phyloP scores from a whole-genome alignment of 2,797 vertebrate species.

The Enteromius argenteus region DNA sequence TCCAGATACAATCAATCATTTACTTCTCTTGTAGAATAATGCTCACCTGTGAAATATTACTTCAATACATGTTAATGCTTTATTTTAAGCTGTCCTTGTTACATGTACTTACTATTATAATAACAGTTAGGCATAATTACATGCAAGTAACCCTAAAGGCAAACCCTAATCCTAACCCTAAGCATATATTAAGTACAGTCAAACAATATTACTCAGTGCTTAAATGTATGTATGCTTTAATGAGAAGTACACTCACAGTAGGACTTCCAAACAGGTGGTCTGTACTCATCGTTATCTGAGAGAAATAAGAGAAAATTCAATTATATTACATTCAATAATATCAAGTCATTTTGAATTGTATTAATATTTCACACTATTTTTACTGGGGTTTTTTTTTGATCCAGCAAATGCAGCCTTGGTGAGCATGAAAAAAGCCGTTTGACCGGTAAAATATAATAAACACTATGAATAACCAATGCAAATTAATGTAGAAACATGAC shows the following conservation, averaged over 20 bases:
- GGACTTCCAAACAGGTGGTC: conserved; percentile 91
- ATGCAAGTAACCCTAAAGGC: too few species aligned
- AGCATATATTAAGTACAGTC: too few species aligned
- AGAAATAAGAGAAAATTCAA: neutral
- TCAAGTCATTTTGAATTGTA: neutral
- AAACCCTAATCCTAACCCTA: too few species aligned
- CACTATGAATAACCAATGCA: neutral
- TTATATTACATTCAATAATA: neutral
- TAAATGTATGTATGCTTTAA: neutral
- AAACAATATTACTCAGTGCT: too few species aligned
- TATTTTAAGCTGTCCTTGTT: too few species aligned
- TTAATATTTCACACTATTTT: neutral
- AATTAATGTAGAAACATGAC: neutral
- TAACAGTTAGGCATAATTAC: too few species aligned
- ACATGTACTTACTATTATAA: too few species aligned
- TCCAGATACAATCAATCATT: neutral
- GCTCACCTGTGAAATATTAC: neutral
- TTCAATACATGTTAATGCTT: neutral
- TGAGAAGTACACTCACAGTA: conserved; percentile 82
- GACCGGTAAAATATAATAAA: neutral
- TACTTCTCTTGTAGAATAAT: neutral
- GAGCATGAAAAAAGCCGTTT: neutral
- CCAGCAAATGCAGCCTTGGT: neutral
- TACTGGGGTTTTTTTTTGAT: neutral
- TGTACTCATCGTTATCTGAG: conserved; percentile 89